Base-by-base conservation (phyloP, 2,797 vertebrate species). In the Trachurus trachurus region DNA sequence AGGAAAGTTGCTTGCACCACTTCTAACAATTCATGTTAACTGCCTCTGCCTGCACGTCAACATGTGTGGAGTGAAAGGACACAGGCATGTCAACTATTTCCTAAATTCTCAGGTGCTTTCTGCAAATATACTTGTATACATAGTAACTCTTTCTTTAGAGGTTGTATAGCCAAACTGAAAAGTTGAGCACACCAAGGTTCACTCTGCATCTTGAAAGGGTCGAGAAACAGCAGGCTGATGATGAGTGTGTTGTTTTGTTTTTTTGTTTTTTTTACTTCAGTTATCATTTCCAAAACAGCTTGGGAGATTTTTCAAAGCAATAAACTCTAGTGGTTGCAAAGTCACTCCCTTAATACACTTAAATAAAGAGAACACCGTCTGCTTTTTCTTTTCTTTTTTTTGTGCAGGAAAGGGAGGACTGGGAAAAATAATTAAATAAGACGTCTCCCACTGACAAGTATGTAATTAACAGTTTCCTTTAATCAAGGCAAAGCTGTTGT, bases 271-370 rank as follows among this genome's bases (percentile, higher is more conserved):
- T 31, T 31, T 50, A 10, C 3, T 49, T 9, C 37, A 49, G 68
- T 87, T 89, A 89, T 90, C 84, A 61, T 69, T 84, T 81, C 81
- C 70, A 73, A 45, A 85, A 85, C 84, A 81, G 87, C 84, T 88
- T 82, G 31, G 65, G 66, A 78, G 66, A n/a, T 21, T 64, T 65
- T 83, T 83, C 66, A 71, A 76, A 50, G 67, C 52, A 29, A 45
- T 16, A 49, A 37, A 74, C 78, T 82, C 82, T 53, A 42, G 66
- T 37, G 87, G 67, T 42, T 56, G 42, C 63, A 40, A 21, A 26
- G 22, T 60, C 12, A 70, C 16, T 47, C 34, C 57, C 60, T 72
- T 59, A 62, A 71, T 65, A 62, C 26, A 37, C 68, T 29, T 57
- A 37, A 37, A 17, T 2, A 81, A 82, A 40, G 31, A 53, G 50